Evolutionary conservation across 2,113 vertebrate genomes (phyloP).

Genomic region (Tragulus kanchil): DNA sequence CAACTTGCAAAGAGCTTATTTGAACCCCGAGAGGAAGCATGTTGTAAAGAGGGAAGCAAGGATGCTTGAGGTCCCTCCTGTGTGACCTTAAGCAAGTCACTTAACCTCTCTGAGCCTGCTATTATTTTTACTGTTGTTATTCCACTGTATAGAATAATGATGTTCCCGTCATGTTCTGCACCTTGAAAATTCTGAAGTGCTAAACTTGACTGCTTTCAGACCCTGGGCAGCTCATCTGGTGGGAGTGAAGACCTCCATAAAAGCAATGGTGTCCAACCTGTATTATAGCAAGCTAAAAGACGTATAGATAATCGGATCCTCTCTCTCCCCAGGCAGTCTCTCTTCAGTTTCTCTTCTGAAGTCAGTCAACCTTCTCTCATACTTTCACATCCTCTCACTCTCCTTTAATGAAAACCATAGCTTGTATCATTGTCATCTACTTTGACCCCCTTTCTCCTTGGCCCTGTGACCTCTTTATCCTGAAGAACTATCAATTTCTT

Average conservation of each 20-base stretch:
- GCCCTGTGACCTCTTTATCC: neutral
- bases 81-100: neutral
- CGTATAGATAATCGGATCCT: neutral
- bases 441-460: neutral
- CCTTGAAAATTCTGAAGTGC: neutral
- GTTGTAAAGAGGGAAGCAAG: neutral
- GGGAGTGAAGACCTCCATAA: neutral
- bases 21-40: neutral
- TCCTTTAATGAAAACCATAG: neutral
- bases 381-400: neutral
- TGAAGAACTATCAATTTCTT: neutral
- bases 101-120: neutral
- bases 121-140: neutral
- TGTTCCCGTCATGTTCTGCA: neutral
- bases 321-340: neutral
- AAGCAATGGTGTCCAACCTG: neutral
- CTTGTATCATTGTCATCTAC: neutral
- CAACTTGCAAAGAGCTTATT: neutral
- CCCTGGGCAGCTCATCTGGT: neutral
- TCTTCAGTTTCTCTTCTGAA: neutral
- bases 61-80: neutral
- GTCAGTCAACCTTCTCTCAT: neutral
- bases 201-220: neutral
- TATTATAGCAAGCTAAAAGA: neutral
- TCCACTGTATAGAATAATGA: neutral